phyloP scores from a whole-genome alignment of 2,113 vertebrate species.

The Euleptes europaea region DNA sequence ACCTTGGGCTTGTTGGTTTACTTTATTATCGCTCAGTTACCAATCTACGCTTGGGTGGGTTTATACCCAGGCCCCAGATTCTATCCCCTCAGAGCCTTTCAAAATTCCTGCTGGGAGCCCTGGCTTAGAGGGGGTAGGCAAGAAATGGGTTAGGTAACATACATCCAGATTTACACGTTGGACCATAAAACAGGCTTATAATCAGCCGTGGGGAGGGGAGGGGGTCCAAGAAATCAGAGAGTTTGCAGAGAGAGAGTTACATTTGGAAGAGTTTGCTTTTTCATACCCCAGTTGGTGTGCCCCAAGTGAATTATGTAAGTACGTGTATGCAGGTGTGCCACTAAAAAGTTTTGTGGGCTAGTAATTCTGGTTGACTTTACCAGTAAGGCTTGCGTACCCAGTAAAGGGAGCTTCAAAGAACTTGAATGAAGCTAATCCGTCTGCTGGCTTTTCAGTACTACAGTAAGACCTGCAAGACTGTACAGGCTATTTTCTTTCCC shows the following conservation, averaged over 20 bases:
- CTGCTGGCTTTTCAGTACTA: not conserved
- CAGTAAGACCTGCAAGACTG: slow-evolving; percentile 32
- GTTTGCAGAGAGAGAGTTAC: too few relatives aligned
- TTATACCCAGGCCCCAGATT: too few relatives aligned
- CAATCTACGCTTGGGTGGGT: too few relatives aligned
- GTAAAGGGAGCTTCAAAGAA: not conserved
- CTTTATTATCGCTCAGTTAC: too few relatives aligned
- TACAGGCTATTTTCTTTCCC: slow-evolving; percentile 20
- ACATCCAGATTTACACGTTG: not conserved
- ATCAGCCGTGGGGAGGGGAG: not conserved
- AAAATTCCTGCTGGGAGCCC: too few relatives aligned
- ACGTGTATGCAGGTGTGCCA: not conserved
- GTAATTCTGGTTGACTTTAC: not conserved
- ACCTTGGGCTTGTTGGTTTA: too few relatives aligned
- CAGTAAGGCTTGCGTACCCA: not conserved
- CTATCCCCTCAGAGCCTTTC: too few relatives aligned
- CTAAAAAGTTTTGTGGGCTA: not conserved
- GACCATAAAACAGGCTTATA: not conserved
- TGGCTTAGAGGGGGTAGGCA: too few relatives aligned
- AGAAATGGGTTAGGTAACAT: not conserved
- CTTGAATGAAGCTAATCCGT: not conserved
- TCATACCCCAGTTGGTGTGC: too few relatives aligned
- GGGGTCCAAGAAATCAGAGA: too few relatives aligned
- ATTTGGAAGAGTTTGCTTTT: too few relatives aligned
- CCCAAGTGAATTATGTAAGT: not conserved